Percentiles rank a stretch among this genome's conserved stretches.
Conservation (phyloP, 2,888 invertebrate genomes). For the Athalia circularis region DNA sequence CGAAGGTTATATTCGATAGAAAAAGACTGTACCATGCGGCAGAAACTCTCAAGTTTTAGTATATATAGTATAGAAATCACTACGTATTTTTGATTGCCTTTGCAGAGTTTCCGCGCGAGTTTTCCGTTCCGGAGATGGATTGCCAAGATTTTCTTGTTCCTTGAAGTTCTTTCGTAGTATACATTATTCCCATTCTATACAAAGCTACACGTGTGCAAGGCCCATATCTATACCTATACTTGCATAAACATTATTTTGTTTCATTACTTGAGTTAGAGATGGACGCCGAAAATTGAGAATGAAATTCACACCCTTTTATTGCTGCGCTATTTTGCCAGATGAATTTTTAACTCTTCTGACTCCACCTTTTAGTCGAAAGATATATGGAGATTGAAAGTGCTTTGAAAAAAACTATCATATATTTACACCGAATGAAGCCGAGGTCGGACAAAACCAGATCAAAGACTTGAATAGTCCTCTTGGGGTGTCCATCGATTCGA, state of each 20-base stretch:
- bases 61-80: slow-evolving; percentile 19
- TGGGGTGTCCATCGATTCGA: slow-evolving; percentile 12
- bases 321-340: not conserved
- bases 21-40: not conserved
- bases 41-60: slow-evolving; percentile 8
- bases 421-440: not conserved
- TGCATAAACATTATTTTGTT: not conserved
- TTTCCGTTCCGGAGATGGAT: slow-evolving; percentile 30
- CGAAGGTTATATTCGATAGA: slow-evolving; percentile 10
- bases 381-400: too few relatives aligned
- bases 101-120: slow-evolving; percentile 28
- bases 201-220: slow-evolving; percentile 11
- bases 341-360: not conserved
- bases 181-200: slow-evolving; percentile 4
- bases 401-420: too few relatives aligned
- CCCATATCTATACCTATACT: not conserved
- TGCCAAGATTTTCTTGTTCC: slow-evolving; percentile 40
- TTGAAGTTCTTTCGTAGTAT: slow-evolving; percentile 3
- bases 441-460: slow-evolving; percentile 15
- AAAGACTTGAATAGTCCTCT: slow-evolving; percentile 1
- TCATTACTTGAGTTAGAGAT: slow-evolving; percentile 2
- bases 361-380: not conserved
- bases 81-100: slow-evolving; percentile 42
- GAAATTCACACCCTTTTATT: not conserved
- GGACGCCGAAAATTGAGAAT: not conserved